A percentile compares a stretch with the other conserved stretches of the same genome.
Evolutionary conservation across 2,888 invertebrate species (phyloP).

Genomic region (Nomada flava): DNA sequence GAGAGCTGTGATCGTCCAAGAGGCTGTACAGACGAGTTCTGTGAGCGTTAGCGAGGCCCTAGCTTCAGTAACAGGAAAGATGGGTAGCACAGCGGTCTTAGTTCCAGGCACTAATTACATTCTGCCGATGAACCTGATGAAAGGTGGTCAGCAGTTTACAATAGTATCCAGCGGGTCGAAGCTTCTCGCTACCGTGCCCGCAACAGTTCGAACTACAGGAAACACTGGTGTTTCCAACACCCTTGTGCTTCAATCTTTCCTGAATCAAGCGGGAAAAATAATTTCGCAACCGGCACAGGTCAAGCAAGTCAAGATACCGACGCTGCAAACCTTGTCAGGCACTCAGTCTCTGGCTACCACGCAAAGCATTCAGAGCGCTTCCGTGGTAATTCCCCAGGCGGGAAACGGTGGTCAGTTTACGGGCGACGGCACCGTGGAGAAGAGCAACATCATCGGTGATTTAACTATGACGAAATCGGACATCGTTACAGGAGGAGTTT

Average conservation of each 20-base stretch:
- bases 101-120: conserved; percentile 90
- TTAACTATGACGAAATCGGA: conserved; percentile 57
- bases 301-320: conserved; percentile 80
- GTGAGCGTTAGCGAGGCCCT: conserved; percentile 87
- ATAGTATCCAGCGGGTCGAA: conserved; percentile 90
- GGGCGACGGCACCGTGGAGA: conserved; percentile 56
- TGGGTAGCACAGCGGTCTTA: conserved; percentile 87
- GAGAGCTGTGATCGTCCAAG: conserved; percentile 82
- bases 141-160: conserved; percentile 90
- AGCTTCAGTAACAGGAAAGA: conserved; percentile 86
- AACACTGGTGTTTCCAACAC: conserved; percentile 86
- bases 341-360: conserved; percentile 66
- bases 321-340: conserved; percentile 76
- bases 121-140: conserved; percentile 89
- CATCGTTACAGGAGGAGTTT: conserved; percentile 44
- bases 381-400: conserved; percentile 76
- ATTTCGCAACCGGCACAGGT: conserved; percentile 77
- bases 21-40: conserved; percentile 77
- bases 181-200: conserved; percentile 82
- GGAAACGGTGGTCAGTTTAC: conserved; percentile 70
- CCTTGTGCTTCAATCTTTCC: conserved; percentile 88
- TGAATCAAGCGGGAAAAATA: conserved; percentile 87
- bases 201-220: conserved; percentile 74
- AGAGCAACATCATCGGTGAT: conserved; percentile 61
- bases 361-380: conserved; percentile 71